Evolutionary conservation across 2,888 invertebrate genomes (phyloP).

Genomic region (Cephus nigrinus): DNA sequence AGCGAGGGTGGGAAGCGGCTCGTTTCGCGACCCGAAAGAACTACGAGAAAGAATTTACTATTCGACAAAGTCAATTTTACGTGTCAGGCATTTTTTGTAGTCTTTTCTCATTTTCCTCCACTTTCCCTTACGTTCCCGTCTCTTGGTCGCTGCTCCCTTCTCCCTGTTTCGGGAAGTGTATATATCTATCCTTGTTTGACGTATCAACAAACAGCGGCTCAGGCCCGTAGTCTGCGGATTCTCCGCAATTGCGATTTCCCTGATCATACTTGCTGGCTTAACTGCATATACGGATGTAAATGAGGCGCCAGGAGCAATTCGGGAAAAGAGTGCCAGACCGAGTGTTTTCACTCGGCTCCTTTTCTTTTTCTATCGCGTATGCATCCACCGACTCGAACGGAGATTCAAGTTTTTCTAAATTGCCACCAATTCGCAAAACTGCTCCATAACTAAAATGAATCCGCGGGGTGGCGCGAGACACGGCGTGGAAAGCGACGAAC

Average conservation of each 20-base stretch:
- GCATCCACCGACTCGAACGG: not conserved
- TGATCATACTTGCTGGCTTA: constrained; percentile 32
- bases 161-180: too few species aligned
- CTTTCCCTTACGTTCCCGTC: not conserved
- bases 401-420: constrained; percentile 36
- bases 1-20: not conserved
- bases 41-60: not conserved
- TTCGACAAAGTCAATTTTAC: constrained; percentile 4
- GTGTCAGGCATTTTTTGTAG: not conserved
- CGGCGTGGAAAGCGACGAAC: constrained; percentile 35
- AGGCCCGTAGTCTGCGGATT: not conserved
- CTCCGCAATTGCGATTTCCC: constrained; percentile 27
- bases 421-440: constrained; percentile 41
- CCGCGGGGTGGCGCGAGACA: constrained; percentile 13
- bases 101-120: not conserved
- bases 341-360: constrained; percentile 28
- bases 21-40: not conserved
- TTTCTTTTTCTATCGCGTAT: constrained; percentile 28
- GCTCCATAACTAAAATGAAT: constrained; percentile 47
- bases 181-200: too few species aligned
- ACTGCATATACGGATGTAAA: constrained; percentile 22
- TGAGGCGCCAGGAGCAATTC: constrained; percentile 29
- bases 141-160: constrained; percentile 11
- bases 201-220: not conserved
- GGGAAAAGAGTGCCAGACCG: constrained; percentile 21